Evolutionary conservation across 2,113 vertebrate genomes (phyloP), one percentile per base, ranked within the genome.

Genomic region (Lagopus muta): DNA sequence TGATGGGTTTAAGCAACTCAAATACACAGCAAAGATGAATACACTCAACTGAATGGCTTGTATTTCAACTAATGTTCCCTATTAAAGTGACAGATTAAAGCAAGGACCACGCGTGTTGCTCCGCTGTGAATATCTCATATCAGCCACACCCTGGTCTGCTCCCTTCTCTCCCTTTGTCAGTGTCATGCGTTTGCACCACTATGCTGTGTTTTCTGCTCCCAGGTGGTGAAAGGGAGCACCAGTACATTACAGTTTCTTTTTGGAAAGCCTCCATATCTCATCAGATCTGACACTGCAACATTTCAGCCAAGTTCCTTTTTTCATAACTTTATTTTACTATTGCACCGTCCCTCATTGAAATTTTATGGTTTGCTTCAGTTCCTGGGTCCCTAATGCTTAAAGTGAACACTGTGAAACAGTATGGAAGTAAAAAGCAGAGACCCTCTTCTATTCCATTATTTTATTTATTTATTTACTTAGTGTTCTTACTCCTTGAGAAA

Each of bases 121-220:
- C 17, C 60, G 78, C 60, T 27, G 17, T 86, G 55, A 86, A 77
- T 45, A 55, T 52, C 69, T 86, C 0, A 0, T 13, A 24, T 45
- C 30, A 80, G 78, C 74, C 54, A 12, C 80, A 92, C 50, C 82
- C 86, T 55, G 77, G 80, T 58, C 70, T 52, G 17, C 67, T 67
- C 17, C 21, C 18, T 81, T 34, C 64, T 72, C 61, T 92, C 48
- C 86, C 83, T 93, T 88, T 94, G 61, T 94, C 70, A 45, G 66
- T 27, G 76, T 30, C 84, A 72, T 24, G 32, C 50, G 47, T 91
- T 82, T 86, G 60, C 62, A n/a, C 67, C 40, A 86, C 65, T 77
- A 93, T 88, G 88, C 76, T 57, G 73, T 92, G 77, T 82, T 92
- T 90, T 94, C 86, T 65, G 60, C 83, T 81, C 69, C 1, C 2